Percentiles rank a stretch among this genome's conserved stretches.
Evolutionary conservation across 2,888 invertebrate genomes (phyloP).

Genomic region (Unio delphinus): DNA sequence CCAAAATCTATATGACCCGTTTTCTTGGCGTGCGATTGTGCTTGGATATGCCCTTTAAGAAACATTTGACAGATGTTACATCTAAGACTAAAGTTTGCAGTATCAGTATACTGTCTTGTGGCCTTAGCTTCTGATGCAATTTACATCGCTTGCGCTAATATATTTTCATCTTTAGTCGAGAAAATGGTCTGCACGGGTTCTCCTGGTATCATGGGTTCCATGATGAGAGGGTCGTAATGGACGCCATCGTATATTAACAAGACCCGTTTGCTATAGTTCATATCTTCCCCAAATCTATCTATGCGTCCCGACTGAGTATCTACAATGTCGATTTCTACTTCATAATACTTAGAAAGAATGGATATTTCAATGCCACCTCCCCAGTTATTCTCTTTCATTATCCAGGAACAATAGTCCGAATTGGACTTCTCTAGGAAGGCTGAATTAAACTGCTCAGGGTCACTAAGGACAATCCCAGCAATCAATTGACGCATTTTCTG

Average conservation of each 20-base stretch:
- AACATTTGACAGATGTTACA: conserved; percentile 86
- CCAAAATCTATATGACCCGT: conserved; percentile 81
- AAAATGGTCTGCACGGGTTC: conserved; percentile 82
- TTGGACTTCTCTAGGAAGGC: conserved; percentile 85
- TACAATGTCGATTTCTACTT: conserved; percentile 93
- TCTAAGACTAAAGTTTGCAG: conserved; percentile 87
- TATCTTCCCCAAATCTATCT: conserved; percentile 92
- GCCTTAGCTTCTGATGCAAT: conserved; percentile 90
- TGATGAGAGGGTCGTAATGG: conserved; percentile 93
- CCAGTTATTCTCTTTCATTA: conserved; percentile 84
- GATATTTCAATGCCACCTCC: conserved; percentile 96
- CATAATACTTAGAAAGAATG: conserved; percentile 87
- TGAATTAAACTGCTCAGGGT: conserved; percentile 85
- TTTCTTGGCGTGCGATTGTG: conserved; percentile 86
- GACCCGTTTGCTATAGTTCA: conserved; percentile 85
- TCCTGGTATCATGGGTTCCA: conserved; percentile 78
- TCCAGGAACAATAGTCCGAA: conserved; percentile 91
- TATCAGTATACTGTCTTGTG: conserved; percentile 91
- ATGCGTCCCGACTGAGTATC: conserved; percentile 89
- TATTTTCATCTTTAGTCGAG: conserved; percentile 80
- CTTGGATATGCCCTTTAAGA: conserved; percentile 86
- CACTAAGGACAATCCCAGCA: conserved; percentile 85
- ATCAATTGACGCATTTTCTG: conserved; percentile 88
- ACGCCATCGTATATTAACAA: conserved; percentile 95
- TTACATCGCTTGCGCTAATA: conserved; percentile 86